Base-by-base conservation (phyloP, 2,113 vertebrate genomes). In the Leptobrachium ailaonicum region DNA sequence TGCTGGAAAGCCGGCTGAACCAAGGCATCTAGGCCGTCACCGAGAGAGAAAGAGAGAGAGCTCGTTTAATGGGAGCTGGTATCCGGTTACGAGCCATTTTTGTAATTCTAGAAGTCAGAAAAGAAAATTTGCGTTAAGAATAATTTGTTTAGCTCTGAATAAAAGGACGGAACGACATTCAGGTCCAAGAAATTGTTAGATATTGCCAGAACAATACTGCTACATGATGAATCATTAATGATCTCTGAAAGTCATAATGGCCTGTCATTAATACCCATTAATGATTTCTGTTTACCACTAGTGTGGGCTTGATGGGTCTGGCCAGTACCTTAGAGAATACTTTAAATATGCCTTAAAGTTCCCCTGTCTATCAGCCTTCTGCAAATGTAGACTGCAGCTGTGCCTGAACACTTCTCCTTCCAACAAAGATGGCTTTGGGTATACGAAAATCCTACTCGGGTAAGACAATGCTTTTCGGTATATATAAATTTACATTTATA, bases 211-310 rank as follows among this genome's bases (percentile, higher is more conserved):
- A 92, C 90, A 91, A 92, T 91, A 89, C 91, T 88, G 92, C 90
- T 92, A 89, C 91, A 76, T 93, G 88, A 99, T 98, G 92, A 97
- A 99, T 96, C 94, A 96, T 98, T 98, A 96, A 99, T 98, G 96
- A 95, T 90, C 92, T 95, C 93, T 93, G 93, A 94, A 93, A 96
- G 95, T 95, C 95, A 92, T 96, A 96, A 98, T 96, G 95, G 96
- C 88, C 93, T 94, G 94, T 96, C 95, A 93, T 94, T 98, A 97
- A 99, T 97, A 96, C 95, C 95, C 96, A 95, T 91, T 97, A 97
- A 98, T 95, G 96, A 97, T 97, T 95, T 95, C 94, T 94, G 88
- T 93, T 94, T 94, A 95, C 92, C 93, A 77, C 90, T 91, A 91
- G 91, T 94, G 95, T 92, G 94, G 92, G 95, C 94, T 96, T 92